A percentile compares a stretch with the other conserved stretches of the same genome.
These are phyloP conservation scores for Harlomillsia oculata DNA, from an alignment of 1,140 invertebrate species.

Conservation along the genomic window DNA sequence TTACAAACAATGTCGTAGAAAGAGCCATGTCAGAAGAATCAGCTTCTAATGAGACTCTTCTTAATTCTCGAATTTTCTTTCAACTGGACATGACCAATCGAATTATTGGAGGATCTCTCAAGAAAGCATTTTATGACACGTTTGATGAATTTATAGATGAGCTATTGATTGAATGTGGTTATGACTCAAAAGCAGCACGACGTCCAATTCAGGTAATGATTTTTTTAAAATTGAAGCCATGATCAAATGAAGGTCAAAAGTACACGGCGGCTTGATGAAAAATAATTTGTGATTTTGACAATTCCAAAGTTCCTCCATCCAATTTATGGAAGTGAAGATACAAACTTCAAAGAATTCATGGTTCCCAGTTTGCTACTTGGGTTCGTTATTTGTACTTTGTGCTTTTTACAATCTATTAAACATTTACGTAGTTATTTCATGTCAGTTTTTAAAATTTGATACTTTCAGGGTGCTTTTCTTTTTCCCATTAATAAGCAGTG, in stretches of 20 bases:
- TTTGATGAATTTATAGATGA: not conserved
- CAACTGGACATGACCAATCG: constrained; percentile 23
- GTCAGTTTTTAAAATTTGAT: not conserved
- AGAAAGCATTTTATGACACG: constrained; percentile 4
- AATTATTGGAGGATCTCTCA: constrained; percentile 2
- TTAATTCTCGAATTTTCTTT: constrained; percentile 11
- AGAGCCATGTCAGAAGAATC: constrained; percentile 8
- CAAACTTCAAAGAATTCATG: constrained; percentile 20
- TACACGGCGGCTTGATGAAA: too few relatives aligned
- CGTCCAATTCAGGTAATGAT: not conserved
- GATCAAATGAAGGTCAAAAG: not conserved
- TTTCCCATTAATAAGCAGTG: constrained; percentile 9
- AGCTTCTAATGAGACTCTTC: constrained; percentile 12
- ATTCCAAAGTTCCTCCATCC: constrained; percentile 10
- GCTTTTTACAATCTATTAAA: too few relatives aligned
- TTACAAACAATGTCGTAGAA: not conserved
- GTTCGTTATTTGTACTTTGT: not conserved
- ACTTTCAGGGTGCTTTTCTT: constrained; percentile 16
- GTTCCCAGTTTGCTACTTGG: constrained; percentile 12
- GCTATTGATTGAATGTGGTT: not conserved
- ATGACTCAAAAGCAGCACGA: not conserved
- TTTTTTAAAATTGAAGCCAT: not conserved
- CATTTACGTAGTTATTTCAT: too few relatives aligned
- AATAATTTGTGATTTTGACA: too few relatives aligned
- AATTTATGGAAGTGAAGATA: constrained; percentile 14